Evolutionary conservation across 2,113 vertebrate genomes (phyloP).

Genomic region (Corythoichthys haematopterus): DNA sequence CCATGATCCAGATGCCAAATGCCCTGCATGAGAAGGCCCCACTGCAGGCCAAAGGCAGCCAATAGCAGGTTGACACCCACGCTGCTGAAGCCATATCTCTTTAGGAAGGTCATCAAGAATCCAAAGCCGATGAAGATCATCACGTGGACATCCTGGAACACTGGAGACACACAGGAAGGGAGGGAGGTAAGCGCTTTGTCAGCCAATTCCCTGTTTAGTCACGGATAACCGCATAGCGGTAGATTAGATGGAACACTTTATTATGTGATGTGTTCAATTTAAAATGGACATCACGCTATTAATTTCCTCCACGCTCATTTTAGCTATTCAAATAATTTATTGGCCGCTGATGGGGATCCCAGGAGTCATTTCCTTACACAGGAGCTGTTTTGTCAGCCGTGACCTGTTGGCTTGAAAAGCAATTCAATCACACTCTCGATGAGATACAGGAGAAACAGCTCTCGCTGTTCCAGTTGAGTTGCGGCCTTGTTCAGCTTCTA

Average conservation of each 20-base stretch:
- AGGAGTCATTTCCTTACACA: conserved; percentile 18
- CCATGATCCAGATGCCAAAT: conserved; percentile 61
- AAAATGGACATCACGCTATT: background rate
- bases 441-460: conserved; percentile 22
- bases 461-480: conserved; percentile 12
- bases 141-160: conserved; percentile 93
- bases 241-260: conserved; percentile 11
- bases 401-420: conserved; percentile 25
- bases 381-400: conserved; percentile 19
- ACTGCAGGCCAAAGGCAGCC: conserved; percentile 90
- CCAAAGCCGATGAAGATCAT: conserved; percentile 98
- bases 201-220: background rate
- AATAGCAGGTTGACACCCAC: conserved; percentile 88
- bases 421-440: conserved; percentile 41
- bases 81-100: conserved; percentile 90
- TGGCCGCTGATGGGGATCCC: conserved; percentile 10
- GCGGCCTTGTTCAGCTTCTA: conserved; percentile 14
- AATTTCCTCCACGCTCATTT: background rate
- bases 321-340: conserved; percentile 26
- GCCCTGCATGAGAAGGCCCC: conserved; percentile 84
- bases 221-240: conserved; percentile 2
- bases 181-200: conserved; percentile 23
- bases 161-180: conserved; percentile 58
- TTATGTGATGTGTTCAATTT: conserved; percentile 4
- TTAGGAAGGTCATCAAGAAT: conserved; percentile 97